Evolutionary conservation across 2,113 vertebrate genomes (phyloP).

Genomic region (Daphoenositta chrysoptera): DNA sequence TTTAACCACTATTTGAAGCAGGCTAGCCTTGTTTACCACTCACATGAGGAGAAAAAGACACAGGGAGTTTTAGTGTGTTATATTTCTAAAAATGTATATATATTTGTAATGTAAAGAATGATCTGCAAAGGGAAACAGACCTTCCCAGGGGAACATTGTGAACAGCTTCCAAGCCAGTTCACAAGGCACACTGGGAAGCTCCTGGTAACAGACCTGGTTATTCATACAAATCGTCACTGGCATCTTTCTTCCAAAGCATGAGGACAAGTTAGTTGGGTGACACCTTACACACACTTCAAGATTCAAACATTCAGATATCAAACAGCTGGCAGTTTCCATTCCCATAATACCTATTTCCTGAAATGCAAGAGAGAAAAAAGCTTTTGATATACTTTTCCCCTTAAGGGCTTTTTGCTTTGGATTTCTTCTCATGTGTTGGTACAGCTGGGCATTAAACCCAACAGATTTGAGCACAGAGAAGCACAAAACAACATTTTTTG

Average conservation of each 20-base stretch:
- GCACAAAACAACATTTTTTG: not conserved
- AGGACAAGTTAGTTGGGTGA: not conserved
- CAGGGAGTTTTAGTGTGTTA: not conserved
- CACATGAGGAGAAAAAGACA: not conserved
- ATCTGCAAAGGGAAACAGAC: not conserved
- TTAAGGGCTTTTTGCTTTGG: not conserved
- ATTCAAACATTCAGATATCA: not conserved
- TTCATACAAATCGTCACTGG: not conserved
- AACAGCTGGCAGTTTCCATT: slow-evolving; percentile 6
- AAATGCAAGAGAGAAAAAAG: not conserved
- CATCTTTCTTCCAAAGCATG: not conserved
- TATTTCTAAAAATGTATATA: not conserved
- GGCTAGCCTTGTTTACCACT: not conserved
- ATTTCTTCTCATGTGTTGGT: not conserved
- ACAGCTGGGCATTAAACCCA: not conserved
- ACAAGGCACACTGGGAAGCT: not conserved
- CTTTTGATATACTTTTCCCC: not conserved
- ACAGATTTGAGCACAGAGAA: not conserved
- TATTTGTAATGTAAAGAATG: not conserved
- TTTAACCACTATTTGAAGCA: not conserved
- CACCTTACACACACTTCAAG: not conserved
- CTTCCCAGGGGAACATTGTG: not conserved
- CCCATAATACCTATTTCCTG: not conserved
- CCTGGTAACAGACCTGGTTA: not conserved
- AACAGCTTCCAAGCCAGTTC: not conserved